Evolutionary conservation across 2,113 vertebrate species (phyloP), one percentile per base, ranked within the genome.

Genomic region (Trachemys scripta): DNA sequence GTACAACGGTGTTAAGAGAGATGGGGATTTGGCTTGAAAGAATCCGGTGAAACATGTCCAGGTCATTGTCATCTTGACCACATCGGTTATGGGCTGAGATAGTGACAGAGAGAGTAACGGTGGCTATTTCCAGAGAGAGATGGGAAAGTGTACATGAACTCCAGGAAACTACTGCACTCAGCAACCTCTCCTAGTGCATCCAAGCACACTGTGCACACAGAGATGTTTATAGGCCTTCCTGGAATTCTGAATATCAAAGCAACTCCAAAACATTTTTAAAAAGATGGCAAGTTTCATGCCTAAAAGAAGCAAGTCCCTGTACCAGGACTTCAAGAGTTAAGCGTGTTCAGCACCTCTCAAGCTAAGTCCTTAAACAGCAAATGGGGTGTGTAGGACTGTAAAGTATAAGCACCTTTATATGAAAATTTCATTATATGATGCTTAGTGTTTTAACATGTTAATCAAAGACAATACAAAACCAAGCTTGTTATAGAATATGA

Each of bases 21-120:
- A 92, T 72, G 9, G 87, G 11, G 65, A 85, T 79, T 75, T 69
- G 45, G 38, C 84, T 93, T 45, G 79, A 82, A 91, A 87, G 53
- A 3, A 38, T 0, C 1, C 69, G 16, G 49, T 38, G 42, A 76
- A 81, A 79, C 76, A 1, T 2, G 42, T 65, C 4, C 5, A 38
- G 59, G 62, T 56, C 4, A 20, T 20, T 10, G 65, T 72, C 65
- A 38, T 72, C 65, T 38, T 38, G 9, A 72, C 35, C 19, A 72
- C 65, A 38, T 38, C 1, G 57, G 84, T 22, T 42, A 45, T 8
- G 12, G 31, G 53, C 69, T n/a, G 22, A 17, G 89, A 76, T 62
- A 4, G 56, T 27, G 24, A 27, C 54, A 56, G 56, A 57, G 22
- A 25, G 27, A 27, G 56, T 57, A 57, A 25, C 7, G 10, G 10